phyloP scores from a whole-genome alignment of 2,113 vertebrate genomes.

The Chauna torquata region DNA sequence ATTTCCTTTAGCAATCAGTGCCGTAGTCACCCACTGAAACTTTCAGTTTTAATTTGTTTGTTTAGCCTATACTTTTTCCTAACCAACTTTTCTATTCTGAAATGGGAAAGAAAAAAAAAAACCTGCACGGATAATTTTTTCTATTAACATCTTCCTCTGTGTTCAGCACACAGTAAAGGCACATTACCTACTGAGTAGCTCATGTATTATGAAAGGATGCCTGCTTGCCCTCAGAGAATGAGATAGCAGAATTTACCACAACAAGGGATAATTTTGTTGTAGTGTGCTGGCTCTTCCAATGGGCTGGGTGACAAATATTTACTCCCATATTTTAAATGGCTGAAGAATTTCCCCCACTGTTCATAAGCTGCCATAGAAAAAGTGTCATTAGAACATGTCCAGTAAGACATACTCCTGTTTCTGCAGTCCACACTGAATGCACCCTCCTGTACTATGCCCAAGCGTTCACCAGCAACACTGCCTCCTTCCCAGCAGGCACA shows the following conservation, averaged over 20 bases:
- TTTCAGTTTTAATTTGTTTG: background rate
- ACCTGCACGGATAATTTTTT: background rate
- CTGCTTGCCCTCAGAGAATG: background rate
- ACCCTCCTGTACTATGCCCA: rapidly evolving
- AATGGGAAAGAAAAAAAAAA: background rate
- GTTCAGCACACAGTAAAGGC: background rate
- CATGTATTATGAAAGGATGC: rapidly evolving
- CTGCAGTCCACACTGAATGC: background rate
- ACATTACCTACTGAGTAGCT: background rate
- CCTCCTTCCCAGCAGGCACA: background rate
- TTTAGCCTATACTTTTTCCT: background rate
- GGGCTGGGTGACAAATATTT: background rate
- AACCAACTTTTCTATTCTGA: background rate
- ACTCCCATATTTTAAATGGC: background rate
- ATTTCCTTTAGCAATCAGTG: background rate
- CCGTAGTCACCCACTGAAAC: background rate
- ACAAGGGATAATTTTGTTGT: background rate
- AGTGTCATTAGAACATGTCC: rapidly evolving
- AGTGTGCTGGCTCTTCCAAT: background rate
- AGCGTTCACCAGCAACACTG: background rate
- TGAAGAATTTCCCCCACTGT: background rate
- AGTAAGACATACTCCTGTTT: background rate
- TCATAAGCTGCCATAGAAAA: background rate
- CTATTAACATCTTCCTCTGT: background rate
- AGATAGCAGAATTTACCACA: background rate